A percentile compares a stretch with the other conserved stretches of the same genome.
These are phyloP conservation scores for Leistus spinibarbis DNA, from an alignment of 2,888 invertebrate species.

Conservation along the genomic window DNA sequence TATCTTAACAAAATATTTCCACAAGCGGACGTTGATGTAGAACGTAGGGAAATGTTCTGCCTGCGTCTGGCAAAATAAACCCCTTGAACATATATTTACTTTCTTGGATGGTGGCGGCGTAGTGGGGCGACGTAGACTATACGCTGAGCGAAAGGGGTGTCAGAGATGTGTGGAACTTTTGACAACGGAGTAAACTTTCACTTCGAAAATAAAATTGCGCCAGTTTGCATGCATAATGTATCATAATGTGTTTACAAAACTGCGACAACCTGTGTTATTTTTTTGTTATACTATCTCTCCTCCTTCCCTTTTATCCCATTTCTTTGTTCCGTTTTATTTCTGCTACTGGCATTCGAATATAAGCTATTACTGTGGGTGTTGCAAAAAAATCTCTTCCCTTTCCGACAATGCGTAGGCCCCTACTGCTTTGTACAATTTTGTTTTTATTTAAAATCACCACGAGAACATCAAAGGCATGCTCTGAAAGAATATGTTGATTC, in stretches of 20 bases:
- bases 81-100: slow-evolving; percentile 38
- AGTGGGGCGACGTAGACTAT: background rate
- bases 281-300: background rate
- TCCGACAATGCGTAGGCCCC: background rate
- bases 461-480: background rate
- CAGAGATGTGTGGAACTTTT: slow-evolving; percentile 28
- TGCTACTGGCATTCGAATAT: slow-evolving; percentile 20
- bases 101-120: slow-evolving; percentile 22
- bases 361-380: slow-evolving; percentile 14
- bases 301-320: slow-evolving; percentile 11
- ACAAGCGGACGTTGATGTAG: slow-evolving; percentile 3
- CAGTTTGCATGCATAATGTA: slow-evolving; percentile 40
- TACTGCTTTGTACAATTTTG: background rate
- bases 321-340: slow-evolving; percentile 31
- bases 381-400: background rate
- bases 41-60: slow-evolving; percentile 22
- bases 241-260: slow-evolving; percentile 40
- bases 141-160: background rate
- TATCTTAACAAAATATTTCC: slow-evolving; percentile 39
- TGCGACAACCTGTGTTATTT: slow-evolving; percentile 36
- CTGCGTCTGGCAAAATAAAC: slow-evolving; percentile 13
- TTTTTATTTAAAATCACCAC: background rate
- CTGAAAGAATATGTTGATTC: background rate
- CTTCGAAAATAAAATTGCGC: slow-evolving; percentile 37
- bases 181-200: slow-evolving; percentile 38